Evolutionary conservation across 2,113 vertebrate species (phyloP).

Genomic region (Gopherus flavomarginatus): DNA sequence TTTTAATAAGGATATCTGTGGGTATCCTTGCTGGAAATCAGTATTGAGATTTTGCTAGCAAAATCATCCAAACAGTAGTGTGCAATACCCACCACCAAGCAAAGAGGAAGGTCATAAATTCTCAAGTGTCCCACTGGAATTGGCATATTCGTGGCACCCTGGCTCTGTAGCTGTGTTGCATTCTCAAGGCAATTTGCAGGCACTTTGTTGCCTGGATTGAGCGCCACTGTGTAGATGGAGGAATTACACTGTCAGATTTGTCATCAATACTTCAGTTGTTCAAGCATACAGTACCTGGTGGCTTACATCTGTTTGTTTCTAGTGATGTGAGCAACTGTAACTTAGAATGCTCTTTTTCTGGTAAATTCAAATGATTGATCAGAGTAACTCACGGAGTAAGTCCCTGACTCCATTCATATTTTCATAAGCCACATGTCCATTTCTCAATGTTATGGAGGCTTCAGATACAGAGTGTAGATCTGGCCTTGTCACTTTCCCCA

Average conservation of each 20-base stretch:
- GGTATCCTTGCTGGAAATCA: background rate
- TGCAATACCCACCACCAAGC: background rate
- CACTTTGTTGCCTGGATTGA: background rate
- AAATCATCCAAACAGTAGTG: background rate
- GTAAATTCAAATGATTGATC: background rate
- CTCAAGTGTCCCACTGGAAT: background rate
- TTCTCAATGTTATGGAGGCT: background rate
- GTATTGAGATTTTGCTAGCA: background rate
- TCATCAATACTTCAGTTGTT: background rate
- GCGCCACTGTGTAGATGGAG: background rate
- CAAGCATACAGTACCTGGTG: background rate
- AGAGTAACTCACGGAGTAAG: background rate
- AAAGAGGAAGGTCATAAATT: background rate
- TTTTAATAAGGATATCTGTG: background rate
- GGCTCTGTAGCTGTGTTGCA: background rate
- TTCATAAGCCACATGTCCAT: background rate
- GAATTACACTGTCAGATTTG: background rate
- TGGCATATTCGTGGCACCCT: background rate
- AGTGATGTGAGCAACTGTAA: background rate
- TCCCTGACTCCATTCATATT: background rate
- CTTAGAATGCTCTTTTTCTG: fast-evolving
- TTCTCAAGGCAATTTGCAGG: background rate
- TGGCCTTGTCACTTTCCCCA: background rate
- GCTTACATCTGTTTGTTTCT: background rate
- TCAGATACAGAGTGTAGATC: background rate